These are phyloP conservation scores for Eustalomyia histrio DNA, from an alignment of 2,888 invertebrate genomes.

Conservation along the genomic window DNA sequence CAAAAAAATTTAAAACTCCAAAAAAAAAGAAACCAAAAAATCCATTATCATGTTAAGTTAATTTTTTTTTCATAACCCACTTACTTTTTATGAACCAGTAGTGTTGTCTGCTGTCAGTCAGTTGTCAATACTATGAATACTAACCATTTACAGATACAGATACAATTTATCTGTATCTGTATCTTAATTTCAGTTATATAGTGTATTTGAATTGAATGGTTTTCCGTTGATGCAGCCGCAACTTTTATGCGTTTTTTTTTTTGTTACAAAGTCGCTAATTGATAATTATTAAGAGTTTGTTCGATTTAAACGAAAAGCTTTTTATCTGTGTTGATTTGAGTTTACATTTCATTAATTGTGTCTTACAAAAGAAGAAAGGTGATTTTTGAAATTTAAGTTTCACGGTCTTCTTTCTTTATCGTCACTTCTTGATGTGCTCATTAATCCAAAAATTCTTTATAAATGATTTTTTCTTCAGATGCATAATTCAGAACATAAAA, in stretches of 20 bases:
- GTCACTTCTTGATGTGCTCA: no score
- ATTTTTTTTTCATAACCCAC: constrained; percentile 37
- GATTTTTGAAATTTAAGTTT: no score
- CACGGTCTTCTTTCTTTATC: no score
- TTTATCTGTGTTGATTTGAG: not conserved
- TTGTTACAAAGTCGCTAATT: constrained; percentile 27
- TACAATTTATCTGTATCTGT: not conserved
- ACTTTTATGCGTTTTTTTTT: constrained; percentile 10
- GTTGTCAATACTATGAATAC: constrained; percentile 43
- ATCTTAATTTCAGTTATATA: constrained; percentile 7
- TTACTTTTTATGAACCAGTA: constrained; percentile 35
- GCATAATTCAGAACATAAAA: no score
- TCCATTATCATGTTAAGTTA: constrained; percentile 54
- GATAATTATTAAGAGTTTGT: constrained; percentile 35
- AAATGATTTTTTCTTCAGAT: no score
- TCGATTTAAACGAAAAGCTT: constrained; percentile 12
- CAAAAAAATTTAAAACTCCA: not conserved
- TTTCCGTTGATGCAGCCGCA: constrained; percentile 22
- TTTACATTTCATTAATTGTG: not conserved
- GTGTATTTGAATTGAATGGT: not conserved
- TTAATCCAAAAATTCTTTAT: no score
- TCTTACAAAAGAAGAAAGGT: not conserved
- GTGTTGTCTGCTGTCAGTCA: constrained; percentile 54
- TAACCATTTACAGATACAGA: not conserved
- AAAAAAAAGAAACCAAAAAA: constrained; percentile 19